Percentiles rank a stretch among this genome's conserved stretches.
Evolutionary conservation across 2,888 invertebrate species (phyloP).

Genomic region (Lasioglossum lativentre): DNA sequence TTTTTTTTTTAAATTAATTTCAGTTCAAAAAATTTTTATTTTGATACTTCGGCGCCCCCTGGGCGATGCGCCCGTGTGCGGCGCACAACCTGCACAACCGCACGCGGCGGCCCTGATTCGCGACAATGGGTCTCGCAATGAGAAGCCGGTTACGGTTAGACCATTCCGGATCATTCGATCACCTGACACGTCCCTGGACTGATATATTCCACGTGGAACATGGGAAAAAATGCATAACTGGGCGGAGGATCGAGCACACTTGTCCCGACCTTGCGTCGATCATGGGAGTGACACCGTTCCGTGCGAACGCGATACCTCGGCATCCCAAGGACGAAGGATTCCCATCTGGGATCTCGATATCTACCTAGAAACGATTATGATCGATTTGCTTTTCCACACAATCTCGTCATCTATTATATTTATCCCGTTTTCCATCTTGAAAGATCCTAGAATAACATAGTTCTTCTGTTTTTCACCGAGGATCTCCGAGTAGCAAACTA

Average conservation of each 20-base stretch:
- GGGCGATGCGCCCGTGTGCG: no score
- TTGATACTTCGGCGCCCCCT: no score
- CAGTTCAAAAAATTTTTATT: no score
- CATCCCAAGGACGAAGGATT: slow-evolving; percentile 57
- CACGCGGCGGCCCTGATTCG: no score
- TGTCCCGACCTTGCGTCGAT: slow-evolving; percentile 59
- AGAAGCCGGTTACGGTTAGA: slow-evolving; percentile 45
- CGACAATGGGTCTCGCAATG: no score
- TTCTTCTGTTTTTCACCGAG: not conserved
- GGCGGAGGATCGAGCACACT: slow-evolving; percentile 33
- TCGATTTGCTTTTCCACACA: not conserved
- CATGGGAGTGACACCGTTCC: slow-evolving; percentile 60
- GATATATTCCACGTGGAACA: slow-evolving; percentile 39
- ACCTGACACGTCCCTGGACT: slow-evolving; percentile 40
- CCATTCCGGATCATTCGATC: not conserved
- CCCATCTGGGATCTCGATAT: slow-evolving; percentile 10
- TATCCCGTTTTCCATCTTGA: not conserved
- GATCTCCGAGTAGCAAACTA: not conserved
- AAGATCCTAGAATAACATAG: not conserved
- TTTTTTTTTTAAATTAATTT: no score
- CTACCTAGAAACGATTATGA: not conserved
- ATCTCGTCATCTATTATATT: not conserved
- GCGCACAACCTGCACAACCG: no score
- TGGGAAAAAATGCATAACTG: slow-evolving; percentile 23
- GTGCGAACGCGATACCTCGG: slow-evolving; percentile 39